Evolutionary conservation across 2,888 invertebrate genomes (phyloP).

Genomic region (Polydrusus tereticollis): DNA sequence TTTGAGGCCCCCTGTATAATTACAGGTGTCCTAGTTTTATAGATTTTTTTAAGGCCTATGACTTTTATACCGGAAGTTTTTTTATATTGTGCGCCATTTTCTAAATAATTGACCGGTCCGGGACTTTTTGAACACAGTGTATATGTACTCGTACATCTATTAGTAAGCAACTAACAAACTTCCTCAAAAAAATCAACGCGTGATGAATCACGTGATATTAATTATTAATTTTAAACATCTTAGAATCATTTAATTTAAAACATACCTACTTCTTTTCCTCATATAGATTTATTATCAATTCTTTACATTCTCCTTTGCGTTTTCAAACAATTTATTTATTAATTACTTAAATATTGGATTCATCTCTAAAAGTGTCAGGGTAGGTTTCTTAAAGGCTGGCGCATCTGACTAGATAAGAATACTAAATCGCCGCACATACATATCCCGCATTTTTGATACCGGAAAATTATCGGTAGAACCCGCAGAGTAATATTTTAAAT

Average conservation of each 20-base stretch:
- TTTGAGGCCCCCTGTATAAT: too few species aligned
- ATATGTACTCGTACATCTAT: too few species aligned
- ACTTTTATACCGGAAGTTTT: too few species aligned
- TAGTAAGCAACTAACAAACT: too few species aligned
- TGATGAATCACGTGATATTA: too few species aligned
- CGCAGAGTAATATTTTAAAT: slow-evolving; percentile 1
- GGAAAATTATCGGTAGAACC: slow-evolving; percentile 4
- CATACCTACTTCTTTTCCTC: not conserved
- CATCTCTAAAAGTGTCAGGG: not conserved
- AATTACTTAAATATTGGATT: not conserved
- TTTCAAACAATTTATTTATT: not conserved
- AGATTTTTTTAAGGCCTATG: too few species aligned
- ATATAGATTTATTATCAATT: not conserved
- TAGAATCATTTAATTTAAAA: not conserved
- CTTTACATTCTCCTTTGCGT: not conserved
- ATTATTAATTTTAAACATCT: not conserved
- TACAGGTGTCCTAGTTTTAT: too few species aligned
- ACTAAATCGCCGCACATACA: not conserved
- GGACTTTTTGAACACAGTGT: too few species aligned
- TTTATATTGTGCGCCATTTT: too few species aligned
- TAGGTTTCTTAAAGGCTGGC: not conserved
- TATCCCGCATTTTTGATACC: slow-evolving; percentile 1
- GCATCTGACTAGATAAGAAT: slow-evolving; percentile 12
- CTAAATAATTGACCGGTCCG: too few species aligned
- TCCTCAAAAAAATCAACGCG: too few species aligned